Evolutionary conservation across 2,888 invertebrate species (phyloP).

Genomic region (Meghimatium bilineatum): DNA sequence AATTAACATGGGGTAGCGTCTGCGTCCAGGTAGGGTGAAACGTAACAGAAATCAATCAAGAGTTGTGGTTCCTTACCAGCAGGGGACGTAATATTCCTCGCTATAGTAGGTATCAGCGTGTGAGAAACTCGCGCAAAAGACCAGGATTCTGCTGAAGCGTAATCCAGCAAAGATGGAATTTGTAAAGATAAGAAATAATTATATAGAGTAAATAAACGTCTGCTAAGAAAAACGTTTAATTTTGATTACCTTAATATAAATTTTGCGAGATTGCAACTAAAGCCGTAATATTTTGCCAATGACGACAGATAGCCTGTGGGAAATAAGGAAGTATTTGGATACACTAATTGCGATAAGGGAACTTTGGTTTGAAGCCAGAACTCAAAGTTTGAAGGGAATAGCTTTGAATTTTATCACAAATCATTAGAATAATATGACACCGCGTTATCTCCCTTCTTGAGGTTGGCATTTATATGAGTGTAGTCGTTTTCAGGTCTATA

Average conservation of each 20-base stretch:
- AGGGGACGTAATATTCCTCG: conserved; percentile 23
- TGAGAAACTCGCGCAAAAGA: neutral
- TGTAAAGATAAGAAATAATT: conserved; percentile 29
- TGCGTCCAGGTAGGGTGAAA: neutral
- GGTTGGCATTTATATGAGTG: neutral
- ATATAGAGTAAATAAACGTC: conserved; percentile 32
- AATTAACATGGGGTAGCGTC: conserved; percentile 16
- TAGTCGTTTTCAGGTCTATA: neutral
- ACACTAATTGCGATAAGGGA: conserved; percentile 37
- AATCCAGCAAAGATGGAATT: conserved; percentile 25
- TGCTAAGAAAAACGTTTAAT: conserved; percentile 32
- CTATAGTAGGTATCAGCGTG: conserved; percentile 35
- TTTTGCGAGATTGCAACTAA: neutral
- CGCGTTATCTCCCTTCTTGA: conserved; percentile 11
- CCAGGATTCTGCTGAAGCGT: neutral
- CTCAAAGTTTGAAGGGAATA: neutral
- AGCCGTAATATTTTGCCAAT: neutral
- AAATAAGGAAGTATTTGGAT: conserved; percentile 26
- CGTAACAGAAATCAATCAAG: conserved; percentile 21
- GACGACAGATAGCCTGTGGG: conserved; percentile 16
- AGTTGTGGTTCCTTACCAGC: conserved; percentile 15
- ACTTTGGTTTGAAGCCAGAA: neutral
- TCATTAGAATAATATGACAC: conserved; percentile 28
- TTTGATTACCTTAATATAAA: conserved; percentile 42
- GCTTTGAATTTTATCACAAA: conserved; percentile 39